These are phyloP conservation scores for Bombus picipes DNA, from an alignment of 1,140 invertebrate species.

Conservation along the genomic window DNA sequence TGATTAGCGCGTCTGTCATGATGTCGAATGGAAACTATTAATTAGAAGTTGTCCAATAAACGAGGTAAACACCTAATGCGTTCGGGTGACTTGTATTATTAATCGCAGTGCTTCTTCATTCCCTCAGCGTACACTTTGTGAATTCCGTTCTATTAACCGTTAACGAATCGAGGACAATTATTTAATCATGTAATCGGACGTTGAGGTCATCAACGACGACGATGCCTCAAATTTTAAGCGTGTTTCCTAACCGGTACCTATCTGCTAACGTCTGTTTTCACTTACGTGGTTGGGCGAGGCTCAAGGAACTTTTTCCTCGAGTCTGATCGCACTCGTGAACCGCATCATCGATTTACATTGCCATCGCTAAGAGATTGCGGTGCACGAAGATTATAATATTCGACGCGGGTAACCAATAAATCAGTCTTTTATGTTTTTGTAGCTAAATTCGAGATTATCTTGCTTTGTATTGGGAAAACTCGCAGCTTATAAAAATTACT, in stretches of 20 bases:
- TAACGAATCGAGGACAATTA: slow-evolving; percentile 57
- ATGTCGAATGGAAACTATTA: background rate
- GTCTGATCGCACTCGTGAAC: background rate
- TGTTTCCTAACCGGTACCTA: slow-evolving; percentile 4
- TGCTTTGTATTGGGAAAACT: background rate
- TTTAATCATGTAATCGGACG: slow-evolving; percentile 49
- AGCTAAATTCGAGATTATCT: background rate
- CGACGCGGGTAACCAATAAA: background rate
- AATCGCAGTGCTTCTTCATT: background rate
- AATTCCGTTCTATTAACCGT: slow-evolving; percentile 47
- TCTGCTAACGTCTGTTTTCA: slow-evolving; percentile 23
- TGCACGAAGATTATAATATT: background rate
- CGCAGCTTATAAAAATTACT: background rate
- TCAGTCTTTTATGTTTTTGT: background rate
- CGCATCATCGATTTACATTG: background rate
- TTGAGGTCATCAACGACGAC: slow-evolving; percentile 36
- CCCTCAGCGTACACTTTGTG: background rate
- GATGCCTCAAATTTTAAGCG: slow-evolving; percentile 43
- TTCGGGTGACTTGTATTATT: slow-evolving; percentile 4
- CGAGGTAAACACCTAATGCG: background rate
- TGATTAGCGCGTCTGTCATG: too few relatives aligned
- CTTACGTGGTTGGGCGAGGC: background rate
- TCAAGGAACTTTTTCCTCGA: background rate
- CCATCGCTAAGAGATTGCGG: background rate
- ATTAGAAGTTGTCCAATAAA: background rate